Evolutionary conservation across 2,113 vertebrate genomes (phyloP).

Genomic region (Epinephelus moara): DNA sequence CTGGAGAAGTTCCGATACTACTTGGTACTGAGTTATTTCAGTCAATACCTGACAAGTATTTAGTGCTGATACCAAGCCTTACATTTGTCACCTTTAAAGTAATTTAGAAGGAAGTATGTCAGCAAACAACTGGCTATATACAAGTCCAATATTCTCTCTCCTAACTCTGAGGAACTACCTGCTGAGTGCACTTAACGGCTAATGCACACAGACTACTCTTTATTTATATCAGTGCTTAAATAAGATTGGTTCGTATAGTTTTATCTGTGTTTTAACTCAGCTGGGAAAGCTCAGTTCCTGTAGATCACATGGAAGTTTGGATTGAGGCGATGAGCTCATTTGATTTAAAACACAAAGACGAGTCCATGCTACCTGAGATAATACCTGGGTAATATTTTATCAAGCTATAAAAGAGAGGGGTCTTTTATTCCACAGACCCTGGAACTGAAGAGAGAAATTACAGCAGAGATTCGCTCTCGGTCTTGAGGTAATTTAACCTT

Average conservation of each 20-base stretch:
- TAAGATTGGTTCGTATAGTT: neutral
- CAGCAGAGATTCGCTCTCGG: constrained; percentile 51
- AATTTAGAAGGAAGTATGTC: neutral
- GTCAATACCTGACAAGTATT: too few species aligned
- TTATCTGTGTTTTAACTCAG: neutral
- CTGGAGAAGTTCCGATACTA: too few species aligned
- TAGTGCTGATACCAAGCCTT: too few species aligned
- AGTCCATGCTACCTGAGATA: constrained; percentile 71
- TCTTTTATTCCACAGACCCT: constrained; percentile 54
- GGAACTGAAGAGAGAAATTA: constrained; percentile 66
- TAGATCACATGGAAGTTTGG: constrained; percentile 41
- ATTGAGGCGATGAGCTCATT: constrained; percentile 65
- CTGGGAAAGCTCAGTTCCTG: constrained; percentile 23
- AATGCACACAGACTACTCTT: neutral
- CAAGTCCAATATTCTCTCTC: neutral
- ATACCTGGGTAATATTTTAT: constrained; percentile 75
- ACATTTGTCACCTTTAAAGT: neutral
- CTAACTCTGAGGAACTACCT: neutral
- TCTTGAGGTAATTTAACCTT: constrained; percentile 81
- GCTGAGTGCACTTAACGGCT: neutral
- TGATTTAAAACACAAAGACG: constrained; percentile 58
- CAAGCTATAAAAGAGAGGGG: constrained; percentile 54
- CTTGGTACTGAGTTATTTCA: too few species aligned
- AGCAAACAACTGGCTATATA: neutral
- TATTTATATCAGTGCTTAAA: neutral